These are phyloP conservation scores for Phymatocera aterrima DNA, from an alignment of 2,888 invertebrate species.

Conservation along the genomic window DNA sequence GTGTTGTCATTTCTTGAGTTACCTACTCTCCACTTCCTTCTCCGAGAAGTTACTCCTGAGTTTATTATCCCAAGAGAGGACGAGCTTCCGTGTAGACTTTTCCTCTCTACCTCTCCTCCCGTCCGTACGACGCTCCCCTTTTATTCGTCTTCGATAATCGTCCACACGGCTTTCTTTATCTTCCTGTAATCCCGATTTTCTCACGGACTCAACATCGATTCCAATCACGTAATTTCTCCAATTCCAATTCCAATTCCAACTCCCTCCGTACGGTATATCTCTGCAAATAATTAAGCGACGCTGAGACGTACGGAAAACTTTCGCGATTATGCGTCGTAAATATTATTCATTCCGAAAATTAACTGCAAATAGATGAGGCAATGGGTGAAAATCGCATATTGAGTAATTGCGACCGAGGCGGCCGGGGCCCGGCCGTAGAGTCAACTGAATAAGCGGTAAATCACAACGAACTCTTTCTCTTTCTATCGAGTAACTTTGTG, in stretches of 20 bases:
- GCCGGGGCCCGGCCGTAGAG: not conserved
- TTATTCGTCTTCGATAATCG: conserved; percentile 4
- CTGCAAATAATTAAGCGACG: too few species aligned
- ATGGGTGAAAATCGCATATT: not conserved
- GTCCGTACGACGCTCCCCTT: not conserved
- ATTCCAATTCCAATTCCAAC: too few species aligned
- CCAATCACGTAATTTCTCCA: not conserved
- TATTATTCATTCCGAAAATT: too few species aligned
- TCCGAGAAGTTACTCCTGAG: conserved; percentile 19
- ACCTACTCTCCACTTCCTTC: not conserved
- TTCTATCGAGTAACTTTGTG: conserved; percentile 4
- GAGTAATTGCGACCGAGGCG: not conserved
- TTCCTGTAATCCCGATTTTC: not conserved
- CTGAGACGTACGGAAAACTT: too few species aligned
- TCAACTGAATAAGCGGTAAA: not conserved
- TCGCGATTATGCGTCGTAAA: too few species aligned
- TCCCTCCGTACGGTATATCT: too few species aligned
- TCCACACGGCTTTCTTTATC: not conserved
- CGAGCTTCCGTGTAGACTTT: not conserved
- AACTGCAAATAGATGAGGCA: not conserved
- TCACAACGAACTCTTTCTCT: conserved; percentile 5
- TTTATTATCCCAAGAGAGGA: conserved; percentile 44
- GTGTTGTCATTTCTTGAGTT: conserved; percentile 46
- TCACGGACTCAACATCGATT: not conserved
- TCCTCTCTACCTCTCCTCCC: not conserved